phyloP scores from a whole-genome alignment of 1,140 invertebrate genomes.

The Chymomyza costata region DNA sequence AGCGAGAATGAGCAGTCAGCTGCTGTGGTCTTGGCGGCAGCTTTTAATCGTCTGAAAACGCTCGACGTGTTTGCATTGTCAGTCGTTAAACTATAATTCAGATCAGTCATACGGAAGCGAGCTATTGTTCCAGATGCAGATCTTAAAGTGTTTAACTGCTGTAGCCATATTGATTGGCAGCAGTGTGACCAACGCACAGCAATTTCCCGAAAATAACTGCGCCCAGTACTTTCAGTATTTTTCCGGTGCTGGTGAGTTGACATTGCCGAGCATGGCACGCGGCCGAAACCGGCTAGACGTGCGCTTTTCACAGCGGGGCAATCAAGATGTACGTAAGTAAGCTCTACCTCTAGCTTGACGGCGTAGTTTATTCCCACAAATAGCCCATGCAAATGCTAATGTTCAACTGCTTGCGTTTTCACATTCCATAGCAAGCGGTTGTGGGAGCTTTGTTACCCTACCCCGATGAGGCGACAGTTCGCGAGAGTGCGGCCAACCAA shows the following conservation, averaged over 20 bases:
- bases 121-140: too few species aligned
- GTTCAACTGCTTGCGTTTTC: not conserved
- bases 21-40: too few species aligned
- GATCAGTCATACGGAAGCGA: too few species aligned
- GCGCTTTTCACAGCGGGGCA: slow-evolving; percentile 35
- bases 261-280: slow-evolving; percentile 18
- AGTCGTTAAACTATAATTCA: too few species aligned
- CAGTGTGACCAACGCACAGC: slow-evolving; percentile 13
- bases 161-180: slow-evolving; percentile 11
- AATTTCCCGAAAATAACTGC: slow-evolving; percentile 37
- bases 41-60: too few species aligned
- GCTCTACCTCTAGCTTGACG: not conserved
- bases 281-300: slow-evolving; percentile 49
- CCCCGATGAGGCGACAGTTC: slow-evolving; percentile 29
- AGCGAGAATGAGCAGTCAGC: too few species aligned
- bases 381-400: not conserved
- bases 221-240: slow-evolving; percentile 39
- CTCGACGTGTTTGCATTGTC: too few species aligned
- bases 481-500: not conserved
- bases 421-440: slow-evolving; percentile 18
- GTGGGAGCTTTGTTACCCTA: slow-evolving; percentile 37
- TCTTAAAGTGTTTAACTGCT: too few species aligned
- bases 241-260: slow-evolving; percentile 39
- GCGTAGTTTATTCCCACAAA: slow-evolving; percentile 5
- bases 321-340: slow-evolving; percentile 24